These are phyloP conservation scores for Lordiphosa collinella DNA, from an alignment of 1,140 invertebrate species.

Conservation along the genomic window DNA sequence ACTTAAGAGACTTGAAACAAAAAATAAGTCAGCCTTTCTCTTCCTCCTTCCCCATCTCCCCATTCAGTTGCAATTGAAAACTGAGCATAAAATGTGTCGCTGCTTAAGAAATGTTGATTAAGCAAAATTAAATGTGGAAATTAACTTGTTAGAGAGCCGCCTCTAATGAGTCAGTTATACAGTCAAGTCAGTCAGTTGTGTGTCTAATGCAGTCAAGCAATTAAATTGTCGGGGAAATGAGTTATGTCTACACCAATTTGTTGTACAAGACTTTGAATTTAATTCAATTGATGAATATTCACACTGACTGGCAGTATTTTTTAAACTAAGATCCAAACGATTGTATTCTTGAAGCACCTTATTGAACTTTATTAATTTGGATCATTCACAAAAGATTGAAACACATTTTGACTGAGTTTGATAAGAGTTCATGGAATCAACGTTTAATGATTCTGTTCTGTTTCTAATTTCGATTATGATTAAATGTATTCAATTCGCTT, in stretches of 20 bases:
- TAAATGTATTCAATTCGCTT: no score
- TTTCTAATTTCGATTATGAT: no score
- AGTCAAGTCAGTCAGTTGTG: not conserved
- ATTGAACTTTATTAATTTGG: no score
- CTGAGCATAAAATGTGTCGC: conserved; percentile 32
- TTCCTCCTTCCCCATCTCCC: not conserved
- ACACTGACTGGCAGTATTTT: not conserved
- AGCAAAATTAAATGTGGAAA: conserved; percentile 62
- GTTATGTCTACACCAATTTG: not conserved
- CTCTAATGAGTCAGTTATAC: not conserved
- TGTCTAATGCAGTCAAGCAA: conserved; percentile 8
- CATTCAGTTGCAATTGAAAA: conserved; percentile 50
- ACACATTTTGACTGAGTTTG: no score
- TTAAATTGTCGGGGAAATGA: not conserved
- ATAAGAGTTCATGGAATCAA: no score
- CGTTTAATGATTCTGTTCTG: no score
- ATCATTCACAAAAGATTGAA: no score
- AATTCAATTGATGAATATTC: not conserved
- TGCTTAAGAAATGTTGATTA: conserved; percentile 36
- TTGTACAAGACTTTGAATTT: not conserved
- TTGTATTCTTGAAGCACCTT: no score
- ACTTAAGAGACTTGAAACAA: conserved; percentile 57
- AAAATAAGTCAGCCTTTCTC: conserved; percentile 1
- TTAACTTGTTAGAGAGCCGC: conserved; percentile 45
- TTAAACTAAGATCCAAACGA: no score